Evolutionary conservation across 2,888 invertebrate species (phyloP), one percentile per base, ranked within the genome.

Genomic region (Sthenelais limicola): DNA sequence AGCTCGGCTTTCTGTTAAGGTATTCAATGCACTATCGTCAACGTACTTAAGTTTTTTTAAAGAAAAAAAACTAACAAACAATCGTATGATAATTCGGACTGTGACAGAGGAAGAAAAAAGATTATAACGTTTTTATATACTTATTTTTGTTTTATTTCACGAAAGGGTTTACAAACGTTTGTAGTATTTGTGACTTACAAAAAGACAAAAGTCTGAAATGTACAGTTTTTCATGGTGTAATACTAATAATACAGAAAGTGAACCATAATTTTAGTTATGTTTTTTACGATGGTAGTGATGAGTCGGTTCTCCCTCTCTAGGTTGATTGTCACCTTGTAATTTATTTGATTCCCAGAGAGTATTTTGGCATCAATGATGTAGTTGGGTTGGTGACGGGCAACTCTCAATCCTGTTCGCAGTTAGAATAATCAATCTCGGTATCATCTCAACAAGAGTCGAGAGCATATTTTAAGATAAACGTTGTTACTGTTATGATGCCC

Each of bases 281-380:
- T 62, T 62, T 62, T 62, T 38, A 62, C 43, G 62, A 62, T 35
- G 62, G 62, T 62, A 62, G 62, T 54, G n/a, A n/a, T n/a, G 43
- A 62, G 62, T 62, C 62, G 35, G 62, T 62, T n/a, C n/a, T n/a
- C n/a, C 26, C 38, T 35, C 62, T 62, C 62, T 62, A 28, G 43
- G 62, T 62, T 62, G 62, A 26, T 35, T 43, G 62, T 62, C 62
- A 62, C 62, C 62, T 62, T 62, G 43, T 38, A 62, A 35, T 62
- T 56, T 62, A 62, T 62, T 62, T 62, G 38, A 62, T 62, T 62
- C 62, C 62, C 38, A 62, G 62, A 62, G 62, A 62, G 62, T 62
- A 62, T 62, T 62, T 62, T 62, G 62, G 62, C 62, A 62, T 62
- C 62, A 62, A 38, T 43, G 24, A 62, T 62, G 62, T 62, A 62